Evolutionary conservation across 2,888 invertebrate species (phyloP).

Genomic region (Epirrita christyi): DNA sequence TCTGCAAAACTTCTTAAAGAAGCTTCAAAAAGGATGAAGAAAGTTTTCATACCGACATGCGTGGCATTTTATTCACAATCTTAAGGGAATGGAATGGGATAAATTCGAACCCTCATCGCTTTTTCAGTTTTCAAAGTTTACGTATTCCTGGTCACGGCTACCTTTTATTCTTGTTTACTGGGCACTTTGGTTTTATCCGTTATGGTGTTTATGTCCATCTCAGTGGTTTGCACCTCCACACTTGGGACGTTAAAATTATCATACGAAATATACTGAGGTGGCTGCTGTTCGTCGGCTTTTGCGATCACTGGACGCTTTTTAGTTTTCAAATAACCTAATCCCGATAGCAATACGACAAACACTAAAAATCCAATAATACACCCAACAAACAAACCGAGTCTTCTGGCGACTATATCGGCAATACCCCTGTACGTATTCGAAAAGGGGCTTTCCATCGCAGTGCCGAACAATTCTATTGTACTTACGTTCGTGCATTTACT

Average conservation of each 20-base stretch:
- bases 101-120: constrained; percentile 48
- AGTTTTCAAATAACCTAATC: constrained; percentile 92
- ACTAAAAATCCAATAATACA: constrained; percentile 94
- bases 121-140: constrained; percentile 46
- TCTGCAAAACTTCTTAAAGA: constrained; percentile 65
- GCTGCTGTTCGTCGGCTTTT: constrained; percentile 88
- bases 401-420: constrained; percentile 90
- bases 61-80: constrained; percentile 62
- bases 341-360: constrained; percentile 93
- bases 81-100: constrained; percentile 55
- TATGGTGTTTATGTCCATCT: constrained; percentile 78
- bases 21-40: constrained; percentile 63
- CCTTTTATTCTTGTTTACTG: constrained; percentile 57
- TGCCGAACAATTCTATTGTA: constrained; percentile 89
- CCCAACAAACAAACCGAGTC: constrained; percentile 93
- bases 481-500: constrained; percentile 91
- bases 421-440: constrained; percentile 89
- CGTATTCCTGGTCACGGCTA: constrained; percentile 41
- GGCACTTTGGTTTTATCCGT: constrained; percentile 71
- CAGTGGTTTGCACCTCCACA: constrained; percentile 71
- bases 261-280: constrained; percentile 93
- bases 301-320: constrained; percentile 92
- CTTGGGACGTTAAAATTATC: constrained; percentile 74
- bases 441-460: constrained; percentile 81
- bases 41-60: constrained; percentile 58